Base-by-base conservation (phyloP, 2,888 invertebrate species). In the Polyploca ridens region DNA sequence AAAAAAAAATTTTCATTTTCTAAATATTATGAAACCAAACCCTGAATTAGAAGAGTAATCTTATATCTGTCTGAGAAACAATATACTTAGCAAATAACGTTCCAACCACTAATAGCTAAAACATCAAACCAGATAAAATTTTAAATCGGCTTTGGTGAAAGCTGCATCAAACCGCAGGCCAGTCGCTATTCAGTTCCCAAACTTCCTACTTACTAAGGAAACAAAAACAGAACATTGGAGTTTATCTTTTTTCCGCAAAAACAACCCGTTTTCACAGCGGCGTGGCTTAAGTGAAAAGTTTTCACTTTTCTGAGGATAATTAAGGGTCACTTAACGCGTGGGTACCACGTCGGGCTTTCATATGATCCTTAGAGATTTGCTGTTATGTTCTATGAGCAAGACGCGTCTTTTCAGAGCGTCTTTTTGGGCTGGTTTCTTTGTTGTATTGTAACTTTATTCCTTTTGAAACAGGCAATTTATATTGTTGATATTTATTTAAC, bases 291-390 rank as follows among this genome's bases (percentile, higher is more conserved):
- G 63, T 61, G 61, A 41, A 35, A 68, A 68, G 68, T 68, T 68
- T 68, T 65, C 65, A 65, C 67, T 68, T 63, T 59, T 54, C 49
- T 59, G 44, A 14, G 57, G n/a, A 62, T 68, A 68, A 63, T 69
- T 64, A 65, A 65, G 60, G 64, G 64, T 64, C 62, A 69, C 62
- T 66, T 65, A 62, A 63, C 35, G 59, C 38, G 63, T n/a, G n/a
- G n/a, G n/a, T n/a, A 33, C 62, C 58, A 59, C 57, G 60, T 57
- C 57, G 58, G 61, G 33, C 35, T 49, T 33, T 27, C 61, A 44
- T 44, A 61, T 58, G 59, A 46, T 63, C 67, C 64, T 57, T 58
- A 33, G 67, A 63, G 67, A 63, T 67, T 69, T 67, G 69, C 63
- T 65, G 69, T 66, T 57, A 54, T 58, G 58, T 65, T n/a, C 33